Evolutionary conservation across 1,140 invertebrate species (phyloP), one percentile per base, ranked within the genome.

Genomic region (Lutraria rhynchaena): DNA sequence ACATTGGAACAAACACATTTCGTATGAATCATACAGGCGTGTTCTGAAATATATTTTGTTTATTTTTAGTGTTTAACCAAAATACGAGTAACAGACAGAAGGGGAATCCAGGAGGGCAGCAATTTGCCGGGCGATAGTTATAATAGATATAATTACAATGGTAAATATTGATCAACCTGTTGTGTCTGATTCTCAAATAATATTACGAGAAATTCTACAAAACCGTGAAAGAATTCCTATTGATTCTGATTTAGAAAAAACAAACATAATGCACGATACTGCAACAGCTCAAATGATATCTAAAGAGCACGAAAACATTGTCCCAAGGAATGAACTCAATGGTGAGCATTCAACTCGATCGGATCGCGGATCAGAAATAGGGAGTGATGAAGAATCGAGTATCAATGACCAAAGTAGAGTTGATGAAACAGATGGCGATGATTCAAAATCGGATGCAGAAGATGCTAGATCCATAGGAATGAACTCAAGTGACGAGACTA

Each of bases 141-240:
- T 29, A 17, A 63, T 7, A 5, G 15, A 41, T n/a, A 67, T 37
- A 46, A 46, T 15, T 76, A 83, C 61, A 58, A 83, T 84, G 82
- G 82, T 83, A 51, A 87, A 87, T 75, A 82, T 73, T 41, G 85
- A 89, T 15, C 81, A 86, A 35, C 74, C 81, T 27, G 51, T 81
- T 19, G 58, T 78, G 11, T 70, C 90, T 9, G 92, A 92, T 69
- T 90, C 90, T 60, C 91, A 92, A 24, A 90, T 92, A 49, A 86
- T 93, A 53, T 87, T 93, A 53, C 88, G 93, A 58, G 93, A 93
- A 75, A 93, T 93, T 57, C 88, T 94, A 5, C 92, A 93, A 83
- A 91, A 90, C 73, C 91, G 90, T 77, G 91, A 90, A 31, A 83
- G 80, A 53, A 75, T 85, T 70, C 80, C 84, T n/a, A 57, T 55